Evolutionary conservation across 2,113 vertebrate species (phyloP).

Genomic region (Centrocercus urophasianus): DNA sequence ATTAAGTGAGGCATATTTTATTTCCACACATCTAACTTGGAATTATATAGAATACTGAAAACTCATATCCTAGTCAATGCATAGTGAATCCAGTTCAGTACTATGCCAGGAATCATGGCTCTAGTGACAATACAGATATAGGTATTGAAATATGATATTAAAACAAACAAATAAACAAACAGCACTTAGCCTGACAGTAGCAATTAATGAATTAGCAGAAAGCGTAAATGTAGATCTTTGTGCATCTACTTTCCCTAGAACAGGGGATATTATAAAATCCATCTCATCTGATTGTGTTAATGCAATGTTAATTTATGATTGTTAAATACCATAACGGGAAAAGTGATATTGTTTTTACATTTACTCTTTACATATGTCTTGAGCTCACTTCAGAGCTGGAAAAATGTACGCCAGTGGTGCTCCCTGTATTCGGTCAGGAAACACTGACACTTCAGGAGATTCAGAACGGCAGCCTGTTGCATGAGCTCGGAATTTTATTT

Average conservation of each 20-base stretch:
- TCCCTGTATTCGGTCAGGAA: not conserved
- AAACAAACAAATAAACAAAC: not conserved
- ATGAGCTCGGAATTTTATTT: not conserved
- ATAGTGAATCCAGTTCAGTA: not conserved
- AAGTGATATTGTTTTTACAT: not conserved
- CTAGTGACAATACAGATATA: not conserved
- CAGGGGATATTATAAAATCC: not conserved
- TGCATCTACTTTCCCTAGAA: not conserved
- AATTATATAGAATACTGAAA: not conserved
- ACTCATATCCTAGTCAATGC: not conserved
- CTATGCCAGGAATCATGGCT: not conserved
- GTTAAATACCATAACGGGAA: not conserved
- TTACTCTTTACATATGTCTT: not conserved
- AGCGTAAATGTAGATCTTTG: not conserved
- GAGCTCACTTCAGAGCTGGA: not conserved
- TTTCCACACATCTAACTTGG: not conserved
- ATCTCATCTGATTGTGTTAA: not conserved
- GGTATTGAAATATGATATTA: not conserved
- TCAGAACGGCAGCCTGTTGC: not conserved
- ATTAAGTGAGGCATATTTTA: not conserved
- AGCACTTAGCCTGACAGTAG: not conserved
- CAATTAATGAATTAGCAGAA: not conserved
- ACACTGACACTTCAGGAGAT: not conserved
- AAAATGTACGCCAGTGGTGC: not conserved
- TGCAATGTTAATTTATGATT: not conserved